phyloP scores from a whole-genome alignment of 2,888 invertebrate genomes.

The Myopa testacea region DNA sequence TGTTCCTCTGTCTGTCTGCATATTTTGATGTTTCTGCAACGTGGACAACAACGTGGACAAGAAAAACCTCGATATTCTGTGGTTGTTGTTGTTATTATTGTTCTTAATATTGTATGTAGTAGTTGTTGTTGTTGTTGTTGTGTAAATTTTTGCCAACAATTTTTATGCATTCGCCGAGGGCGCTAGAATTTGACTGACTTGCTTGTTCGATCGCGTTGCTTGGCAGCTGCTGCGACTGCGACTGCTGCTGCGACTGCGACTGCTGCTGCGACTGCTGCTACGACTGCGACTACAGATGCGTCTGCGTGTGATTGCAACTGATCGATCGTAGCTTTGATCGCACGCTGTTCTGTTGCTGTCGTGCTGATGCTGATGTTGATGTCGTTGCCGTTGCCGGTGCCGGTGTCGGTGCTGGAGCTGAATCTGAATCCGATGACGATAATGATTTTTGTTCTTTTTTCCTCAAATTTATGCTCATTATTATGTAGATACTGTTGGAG shows the following conservation, averaged over 20 bases:
- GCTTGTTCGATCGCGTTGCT: constrained; percentile 38
- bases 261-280: neutral
- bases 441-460: neutral
- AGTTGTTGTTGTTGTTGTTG: neutral
- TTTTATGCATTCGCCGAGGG: constrained; percentile 58
- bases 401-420: constrained; percentile 42
- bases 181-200: constrained; percentile 57
- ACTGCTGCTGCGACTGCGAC: constrained; percentile 13
- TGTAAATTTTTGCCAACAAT: constrained; percentile 32
- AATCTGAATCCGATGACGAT: neutral
- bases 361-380: constrained; percentile 11
- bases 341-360: constrained; percentile 20
- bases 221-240: constrained; percentile 21
- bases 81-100: constrained; percentile 7
- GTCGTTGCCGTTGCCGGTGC: constrained; percentile 35
- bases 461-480: neutral
- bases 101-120: neutral
- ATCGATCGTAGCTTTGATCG: constrained; percentile 24
- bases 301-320: constrained; percentile 22
- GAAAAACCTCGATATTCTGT: constrained; percentile 32
- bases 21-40: constrained; percentile 28
- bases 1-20: neutral
- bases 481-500: neutral
- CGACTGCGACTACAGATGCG: neutral
- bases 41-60: constrained; percentile 28